Evolutionary conservation across 2,888 invertebrate genomes (phyloP), one percentile per base, ranked within the genome.

Genomic region (Chironomus riparius): DNA sequence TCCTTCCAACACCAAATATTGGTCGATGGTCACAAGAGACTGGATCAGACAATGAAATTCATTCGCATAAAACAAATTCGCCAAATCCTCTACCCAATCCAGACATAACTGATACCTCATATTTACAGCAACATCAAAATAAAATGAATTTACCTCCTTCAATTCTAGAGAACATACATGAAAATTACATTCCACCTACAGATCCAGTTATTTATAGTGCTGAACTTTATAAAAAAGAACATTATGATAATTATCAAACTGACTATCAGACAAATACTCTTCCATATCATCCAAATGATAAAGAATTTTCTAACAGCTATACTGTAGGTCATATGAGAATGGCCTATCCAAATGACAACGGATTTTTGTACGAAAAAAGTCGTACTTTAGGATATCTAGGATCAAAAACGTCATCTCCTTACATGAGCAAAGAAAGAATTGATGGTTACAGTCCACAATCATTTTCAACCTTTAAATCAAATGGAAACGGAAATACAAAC

Each of bases 1-100:
- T 89, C 80, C 80, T 89, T 62, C 86, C 87, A 6, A 85, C 85
- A 76, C 83, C 87, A 21, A 85, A 86, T 61, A 81, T 84, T 65
- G 87, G 90, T 18, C 88, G 92, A 48, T 92, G 93, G 93, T 92
- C 92, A 0, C 92, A 91, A 77, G 92, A 92, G 78, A 91, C 92
- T 0, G 91, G 89, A 6, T 92, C 92, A 0, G 93, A 92, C 81
- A 91, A 89, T 80, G 92, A 92, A 80, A 87, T 88, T 47, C 87
- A 87, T 76, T 83, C 83, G 2, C 83, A 87, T 79, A 87, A 87
- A 80, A 88, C 86, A 1, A 87, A 85, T 77, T 89, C 89, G 47
- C 92, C 92, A 0, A 90, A 92, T 79, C 90, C 89, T 2, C 80
- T 89, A 78, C 92, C 92, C n/a, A 89, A 90, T 84, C 92, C 92